phyloP scores from a whole-genome alignment of 2,888 invertebrate genomes.

The Metacarcinus magister region DNA sequence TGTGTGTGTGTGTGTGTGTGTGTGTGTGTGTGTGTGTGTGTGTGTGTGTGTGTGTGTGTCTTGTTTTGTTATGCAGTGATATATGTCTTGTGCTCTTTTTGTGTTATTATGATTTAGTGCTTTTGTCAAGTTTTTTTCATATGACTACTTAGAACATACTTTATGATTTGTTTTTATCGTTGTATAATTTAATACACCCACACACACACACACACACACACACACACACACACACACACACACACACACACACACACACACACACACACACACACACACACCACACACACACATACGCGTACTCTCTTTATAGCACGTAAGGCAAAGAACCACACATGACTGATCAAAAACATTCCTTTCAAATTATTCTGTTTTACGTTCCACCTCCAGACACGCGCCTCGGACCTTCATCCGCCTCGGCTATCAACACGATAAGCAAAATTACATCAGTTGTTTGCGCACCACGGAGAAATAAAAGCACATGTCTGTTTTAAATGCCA shows the following conservation, averaged over 20 bases:
- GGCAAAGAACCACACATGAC: slow-evolving; percentile 33
- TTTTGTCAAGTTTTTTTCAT: background rate
- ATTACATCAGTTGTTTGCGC: background rate
- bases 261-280: slow-evolving; percentile 31
- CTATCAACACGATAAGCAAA: background rate
- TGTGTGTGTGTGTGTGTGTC: background rate
- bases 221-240: slow-evolving; percentile 33
- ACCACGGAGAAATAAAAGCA: background rate
- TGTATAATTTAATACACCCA: background rate
- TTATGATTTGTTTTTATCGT: background rate
- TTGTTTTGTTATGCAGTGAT: background rate
- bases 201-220: slow-evolving; percentile 43
- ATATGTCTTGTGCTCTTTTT: background rate
- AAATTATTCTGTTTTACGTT: slow-evolving; percentile 40
- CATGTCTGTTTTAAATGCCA: background rate
- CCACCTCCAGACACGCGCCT: background rate
- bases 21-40: background rate
- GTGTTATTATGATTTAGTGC: background rate
- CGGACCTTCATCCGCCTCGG: background rate
- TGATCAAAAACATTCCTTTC: slow-evolving; percentile 44
- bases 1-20: background rate
- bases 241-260: slow-evolving; percentile 44
- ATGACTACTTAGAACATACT: background rate
- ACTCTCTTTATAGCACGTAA: background rate
- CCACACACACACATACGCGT: background rate